These are phyloP conservation scores for Triops longicaudatus DNA, from an alignment of 1,140 invertebrate genomes.

Conservation along the genomic window DNA sequence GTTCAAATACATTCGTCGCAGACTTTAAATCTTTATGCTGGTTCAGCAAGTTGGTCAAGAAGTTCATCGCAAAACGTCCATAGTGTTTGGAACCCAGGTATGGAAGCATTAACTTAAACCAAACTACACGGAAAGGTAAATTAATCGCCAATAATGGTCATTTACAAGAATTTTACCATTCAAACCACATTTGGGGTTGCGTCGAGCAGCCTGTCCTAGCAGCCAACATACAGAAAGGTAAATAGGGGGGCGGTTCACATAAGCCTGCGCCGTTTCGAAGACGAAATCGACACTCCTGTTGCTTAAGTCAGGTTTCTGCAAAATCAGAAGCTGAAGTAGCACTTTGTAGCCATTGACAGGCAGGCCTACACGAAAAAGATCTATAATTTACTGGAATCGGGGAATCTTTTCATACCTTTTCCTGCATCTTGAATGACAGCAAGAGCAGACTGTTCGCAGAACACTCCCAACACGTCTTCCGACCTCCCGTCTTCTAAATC, in stretches of 20 bases:
- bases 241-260: slow-evolving; percentile 11
- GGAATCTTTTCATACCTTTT: neutral
- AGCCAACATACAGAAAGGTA: slow-evolving; percentile 6
- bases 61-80: neutral
- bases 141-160: neutral
- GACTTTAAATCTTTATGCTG: neutral
- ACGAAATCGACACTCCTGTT: slow-evolving; percentile 3
- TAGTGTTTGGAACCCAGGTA: neutral
- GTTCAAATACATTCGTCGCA: neutral
- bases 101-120: neutral
- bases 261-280: neutral
- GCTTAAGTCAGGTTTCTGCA: slow-evolving; percentile 17
- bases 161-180: neutral
- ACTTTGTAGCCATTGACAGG: slow-evolving; percentile 16
- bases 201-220: neutral
- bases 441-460: slow-evolving; percentile 17
- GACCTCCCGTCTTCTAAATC: neutral
- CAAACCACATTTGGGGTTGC: slow-evolving; percentile 17
- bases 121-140: neutral
- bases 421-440: slow-evolving; percentile 2
- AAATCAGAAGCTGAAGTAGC: slow-evolving; percentile 18
- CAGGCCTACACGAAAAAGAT: neutral
- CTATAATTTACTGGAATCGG: neutral
- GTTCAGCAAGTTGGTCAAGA: neutral
- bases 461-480: neutral